A percentile compares a stretch with the other conserved stretches of the same genome.
These are phyloP conservation scores for Gallinago stenura DNA, from an alignment of 2,797 vertebrate species.

Conservation along the genomic window DNA sequence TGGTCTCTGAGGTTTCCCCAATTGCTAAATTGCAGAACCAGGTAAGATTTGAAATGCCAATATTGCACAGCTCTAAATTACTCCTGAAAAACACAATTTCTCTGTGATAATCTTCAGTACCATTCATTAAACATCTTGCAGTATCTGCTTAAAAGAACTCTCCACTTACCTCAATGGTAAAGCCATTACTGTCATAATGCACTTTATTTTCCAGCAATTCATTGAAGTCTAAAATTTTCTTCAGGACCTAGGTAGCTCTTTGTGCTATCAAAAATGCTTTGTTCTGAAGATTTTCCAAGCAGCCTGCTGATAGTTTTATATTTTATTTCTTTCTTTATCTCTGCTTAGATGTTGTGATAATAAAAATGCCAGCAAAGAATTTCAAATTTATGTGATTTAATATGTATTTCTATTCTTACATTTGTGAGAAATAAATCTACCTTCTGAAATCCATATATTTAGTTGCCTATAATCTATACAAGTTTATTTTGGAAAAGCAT, in stretches of 20 bases:
- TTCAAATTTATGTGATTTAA: constrained; percentile 33
- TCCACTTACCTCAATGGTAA: not conserved
- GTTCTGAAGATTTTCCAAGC: constrained; percentile 31
- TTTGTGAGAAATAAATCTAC: constrained; percentile 21
- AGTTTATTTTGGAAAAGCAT: constrained; percentile 19
- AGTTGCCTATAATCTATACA: constrained; percentile 14
- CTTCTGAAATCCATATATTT: constrained; percentile 6
- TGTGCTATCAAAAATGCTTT: constrained; percentile 39
- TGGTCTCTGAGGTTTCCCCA: not conserved
- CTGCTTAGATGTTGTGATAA: constrained; percentile 47
- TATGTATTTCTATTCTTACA: constrained; percentile 28
- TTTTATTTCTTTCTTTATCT: constrained; percentile 52
- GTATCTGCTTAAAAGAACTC: not conserved
- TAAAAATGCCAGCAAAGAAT: constrained; percentile 41
- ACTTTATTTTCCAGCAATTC: constrained; percentile 5
- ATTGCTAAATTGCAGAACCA: not conserved
- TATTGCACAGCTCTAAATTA: not conserved
- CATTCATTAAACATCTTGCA: not conserved
- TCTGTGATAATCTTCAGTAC: not conserved
- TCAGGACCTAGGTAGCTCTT: not conserved
- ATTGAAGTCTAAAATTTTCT: constrained; percentile 36
- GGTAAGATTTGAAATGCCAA: not conserved
- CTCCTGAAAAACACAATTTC: not conserved
- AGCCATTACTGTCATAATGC: constrained; percentile 16
- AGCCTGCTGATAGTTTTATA: constrained; percentile 36